Evolutionary conservation across 2,113 vertebrate genomes (phyloP), one percentile per base, ranked within the genome.

Genomic region (Grammomys surdaster): DNA sequence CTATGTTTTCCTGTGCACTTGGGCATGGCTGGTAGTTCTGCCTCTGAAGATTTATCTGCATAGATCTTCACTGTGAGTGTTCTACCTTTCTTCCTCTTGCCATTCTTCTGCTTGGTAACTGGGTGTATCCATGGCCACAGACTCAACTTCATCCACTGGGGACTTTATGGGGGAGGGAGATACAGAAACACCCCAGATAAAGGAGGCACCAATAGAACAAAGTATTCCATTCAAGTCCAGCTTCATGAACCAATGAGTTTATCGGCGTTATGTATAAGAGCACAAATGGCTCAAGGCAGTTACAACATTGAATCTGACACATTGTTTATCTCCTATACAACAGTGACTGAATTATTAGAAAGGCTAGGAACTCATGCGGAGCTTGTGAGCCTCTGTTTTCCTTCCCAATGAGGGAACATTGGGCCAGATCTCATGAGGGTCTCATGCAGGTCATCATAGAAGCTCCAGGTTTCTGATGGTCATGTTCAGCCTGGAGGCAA

Each of bases 21-120:
- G 48, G 7, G 65, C 63, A 13, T 46, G 36, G 69, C 20, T 90
- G 33, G 3, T 90, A 36, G 19, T 48, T 87, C 33, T 85, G 60
- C 2, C 40, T 31, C 3, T 51, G 7, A 28, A 60, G 40, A 48
- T 5, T 24, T 1, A 48, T 4, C 28, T 1, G 0, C 2, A 7
- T 11, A 26, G 56, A 78, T 43, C 84, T 16, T 51, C 22, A 22
- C 3, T 3, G 0, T 22, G n/a, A 19, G 20, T 51, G 3, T 1
- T 70, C n/a, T 46, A 31, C 16, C 54, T 93, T 72, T 91, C 2
- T 72, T 84, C 48, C 33, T 40, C 67, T 89, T 72, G 33, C 20
- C 36, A 5, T 73, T 60, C 88, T 76, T 77, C 69, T 60, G 67
- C 54, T 72, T 81, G 24, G 46, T 63, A 17, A 11, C 2, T 63